phyloP scores from a whole-genome alignment of 2,888 invertebrate species.

The Eupeodes luniger region DNA sequence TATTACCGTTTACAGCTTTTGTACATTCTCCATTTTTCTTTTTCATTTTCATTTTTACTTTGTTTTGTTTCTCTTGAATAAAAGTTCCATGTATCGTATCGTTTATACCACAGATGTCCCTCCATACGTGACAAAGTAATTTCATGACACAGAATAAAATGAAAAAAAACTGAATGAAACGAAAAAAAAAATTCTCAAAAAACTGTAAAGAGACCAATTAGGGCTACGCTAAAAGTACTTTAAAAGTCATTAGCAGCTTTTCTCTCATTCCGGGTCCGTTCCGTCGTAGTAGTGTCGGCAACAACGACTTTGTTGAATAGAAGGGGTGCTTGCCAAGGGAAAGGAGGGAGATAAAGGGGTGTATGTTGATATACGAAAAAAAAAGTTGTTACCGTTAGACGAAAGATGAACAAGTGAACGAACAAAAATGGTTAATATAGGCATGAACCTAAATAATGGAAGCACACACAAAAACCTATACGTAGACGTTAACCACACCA shows the following conservation, averaged over 20 bases:
- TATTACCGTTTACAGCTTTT: constrained; percentile 51
- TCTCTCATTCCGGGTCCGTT: constrained; percentile 61
- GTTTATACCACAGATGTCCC: constrained; percentile 57
- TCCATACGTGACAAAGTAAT: constrained; percentile 72
- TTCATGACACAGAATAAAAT: constrained; percentile 42
- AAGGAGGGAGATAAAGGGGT: neutral
- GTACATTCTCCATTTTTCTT: constrained; percentile 12
- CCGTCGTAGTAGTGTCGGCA: neutral
- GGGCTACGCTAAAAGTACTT: constrained; percentile 77
- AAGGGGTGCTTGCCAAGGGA: neutral
- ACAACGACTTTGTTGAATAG: neutral
- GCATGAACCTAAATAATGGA: constrained; percentile 48
- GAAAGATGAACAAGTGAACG: constrained; percentile 30
- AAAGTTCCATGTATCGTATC: constrained; percentile 58
- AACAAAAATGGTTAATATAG: constrained; percentile 60
- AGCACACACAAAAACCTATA: constrained; percentile 7
- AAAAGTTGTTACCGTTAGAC: constrained; percentile 46
- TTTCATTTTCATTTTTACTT: neutral
- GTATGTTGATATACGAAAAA: neutral
- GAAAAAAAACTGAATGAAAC: neutral
- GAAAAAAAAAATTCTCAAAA: constrained; percentile 55
- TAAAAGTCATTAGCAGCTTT: constrained; percentile 83
- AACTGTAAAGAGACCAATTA: constrained; percentile 70
- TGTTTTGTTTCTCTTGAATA: neutral
- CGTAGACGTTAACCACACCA: neutral